Conservation (phyloP, 2,113 vertebrate genomes). For the Planiliza haematocheilus region DNA sequence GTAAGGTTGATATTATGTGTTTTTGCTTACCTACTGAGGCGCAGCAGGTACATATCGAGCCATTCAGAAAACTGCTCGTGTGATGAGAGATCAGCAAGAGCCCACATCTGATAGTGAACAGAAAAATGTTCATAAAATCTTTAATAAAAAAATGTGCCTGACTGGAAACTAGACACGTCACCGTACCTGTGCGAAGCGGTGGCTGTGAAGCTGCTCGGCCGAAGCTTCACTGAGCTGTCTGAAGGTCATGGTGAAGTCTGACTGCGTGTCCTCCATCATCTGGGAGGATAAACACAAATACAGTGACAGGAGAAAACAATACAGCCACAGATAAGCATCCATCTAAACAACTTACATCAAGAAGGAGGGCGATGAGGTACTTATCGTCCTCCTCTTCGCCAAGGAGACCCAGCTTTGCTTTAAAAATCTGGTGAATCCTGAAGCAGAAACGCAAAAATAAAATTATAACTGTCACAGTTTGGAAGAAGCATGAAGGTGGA, state of each 20-base stretch:
- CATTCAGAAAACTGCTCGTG: slow-evolving; percentile 83
- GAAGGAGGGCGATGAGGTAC: slow-evolving; percentile 82
- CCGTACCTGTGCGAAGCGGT: slow-evolving; percentile 77
- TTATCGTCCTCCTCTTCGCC: slow-evolving; percentile 77
- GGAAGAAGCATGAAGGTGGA: background rate
- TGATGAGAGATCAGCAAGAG: slow-evolving; percentile 78
- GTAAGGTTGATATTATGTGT: too few species aligned
- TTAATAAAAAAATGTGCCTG: too few species aligned
- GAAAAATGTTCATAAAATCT: background rate
- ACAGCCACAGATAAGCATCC: background rate
- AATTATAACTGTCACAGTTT: background rate
- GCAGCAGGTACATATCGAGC: slow-evolving; percentile 81
- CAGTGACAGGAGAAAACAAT: background rate
- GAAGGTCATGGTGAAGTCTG: slow-evolving; percentile 90
- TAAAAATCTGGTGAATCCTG: slow-evolving; percentile 86
- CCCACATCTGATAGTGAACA: slow-evolving; percentile 81
- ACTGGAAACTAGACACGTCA: too few species aligned
- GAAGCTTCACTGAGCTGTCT: slow-evolving; percentile 85
- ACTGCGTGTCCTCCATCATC: slow-evolving; percentile 85
- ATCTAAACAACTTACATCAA: slow-evolving; percentile 76
- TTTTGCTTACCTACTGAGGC: slow-evolving; percentile 77
- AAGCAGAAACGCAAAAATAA: slow-evolving; percentile 40
- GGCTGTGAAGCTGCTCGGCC: slow-evolving; percentile 71
- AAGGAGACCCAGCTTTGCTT: slow-evolving; percentile 85
- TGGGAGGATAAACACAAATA: slow-evolving; percentile 47